A percentile compares a stretch with the other conserved stretches of the same genome.
These are phyloP conservation scores for Empis stercorea DNA, from an alignment of 2,888 invertebrate genomes.

Conservation along the genomic window DNA sequence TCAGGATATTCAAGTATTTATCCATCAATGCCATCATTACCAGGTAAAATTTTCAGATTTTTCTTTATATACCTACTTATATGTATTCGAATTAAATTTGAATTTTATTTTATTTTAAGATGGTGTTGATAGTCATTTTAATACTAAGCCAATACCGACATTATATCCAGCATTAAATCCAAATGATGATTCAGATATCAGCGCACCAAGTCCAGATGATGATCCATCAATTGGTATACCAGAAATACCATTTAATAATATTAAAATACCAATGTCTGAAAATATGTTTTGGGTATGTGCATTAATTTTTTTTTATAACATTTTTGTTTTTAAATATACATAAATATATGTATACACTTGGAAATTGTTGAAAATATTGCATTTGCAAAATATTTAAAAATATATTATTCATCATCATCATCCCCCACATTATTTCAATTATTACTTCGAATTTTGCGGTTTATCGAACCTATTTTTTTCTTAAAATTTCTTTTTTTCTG, in stretches of 20 bases:
- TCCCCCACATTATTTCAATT: too few relatives aligned
- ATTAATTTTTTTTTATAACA: constrained; percentile 14
- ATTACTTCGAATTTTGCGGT: too few relatives aligned
- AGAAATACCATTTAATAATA: constrained; percentile 27
- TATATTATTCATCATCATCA: too few relatives aligned
- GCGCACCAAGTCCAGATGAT: constrained; percentile 21
- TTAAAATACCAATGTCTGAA: constrained; percentile 31
- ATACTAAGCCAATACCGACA: constrained; percentile 12
- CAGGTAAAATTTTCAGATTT: constrained; percentile 11
- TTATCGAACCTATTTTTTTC: too few relatives aligned
- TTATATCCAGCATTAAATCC: constrained; percentile 17
- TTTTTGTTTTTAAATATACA: too few relatives aligned
- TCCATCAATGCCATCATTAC: constrained; percentile 18
- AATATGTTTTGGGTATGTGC: constrained; percentile 34
- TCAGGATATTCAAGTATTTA: constrained; percentile 15
- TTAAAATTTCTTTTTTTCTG: too few relatives aligned
- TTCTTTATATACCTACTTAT: too few relatives aligned
- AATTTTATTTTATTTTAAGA: constrained; percentile 10
- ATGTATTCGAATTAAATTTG: not conserved
- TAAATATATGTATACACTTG: too few relatives aligned
- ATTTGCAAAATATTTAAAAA: too few relatives aligned
- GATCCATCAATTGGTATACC: constrained; percentile 26
- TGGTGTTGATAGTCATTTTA: constrained; percentile 10
- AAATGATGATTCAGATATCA: constrained; percentile 19
- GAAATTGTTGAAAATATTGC: too few relatives aligned